phyloP scores from a whole-genome alignment of 2,888 invertebrate species.

The Hirtodrosophila duncani region DNA sequence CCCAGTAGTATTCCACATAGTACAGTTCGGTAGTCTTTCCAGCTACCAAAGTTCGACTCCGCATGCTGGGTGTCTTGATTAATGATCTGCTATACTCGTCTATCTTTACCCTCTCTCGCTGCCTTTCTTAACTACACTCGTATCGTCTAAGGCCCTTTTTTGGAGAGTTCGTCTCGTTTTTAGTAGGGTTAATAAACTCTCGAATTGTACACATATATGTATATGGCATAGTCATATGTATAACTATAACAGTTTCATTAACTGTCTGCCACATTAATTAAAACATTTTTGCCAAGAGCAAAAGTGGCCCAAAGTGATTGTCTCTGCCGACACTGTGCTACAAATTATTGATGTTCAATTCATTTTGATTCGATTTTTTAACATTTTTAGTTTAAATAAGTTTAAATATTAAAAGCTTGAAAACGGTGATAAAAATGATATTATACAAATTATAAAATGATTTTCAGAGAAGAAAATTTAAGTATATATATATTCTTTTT shows the following conservation, averaged over 20 bases:
- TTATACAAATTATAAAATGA: no score
- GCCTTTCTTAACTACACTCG: no score
- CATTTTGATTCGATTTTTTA: no score
- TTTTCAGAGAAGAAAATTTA: no score
- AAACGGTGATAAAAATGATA: no score
- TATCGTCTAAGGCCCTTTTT: conserved; percentile 51
- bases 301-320: conserved; percentile 37
- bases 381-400: no score
- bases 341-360: conserved; percentile 4
- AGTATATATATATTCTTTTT: no score
- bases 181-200: conserved; percentile 65
- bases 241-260: conserved; percentile 72
- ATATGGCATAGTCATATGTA: conserved; percentile 41
- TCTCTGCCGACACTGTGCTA: conserved; percentile 42
- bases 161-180: conserved; percentile 39
- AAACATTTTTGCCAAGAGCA: conserved; percentile 58
- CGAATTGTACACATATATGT: conserved; percentile 47
- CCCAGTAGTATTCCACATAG: no score
- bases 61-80: conserved; percentile 69
- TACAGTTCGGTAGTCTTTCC: conserved; percentile 64
- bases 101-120: conserved; percentile 9
- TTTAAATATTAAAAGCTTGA: no score
- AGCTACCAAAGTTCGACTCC: conserved; percentile 60
- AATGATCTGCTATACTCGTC: conserved; percentile 48
- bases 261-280: conserved; percentile 62